Evolutionary conservation across 2,113 vertebrate species (phyloP), one percentile per base, ranked within the genome.

Genomic region (Prionailurus viverrinus): DNA sequence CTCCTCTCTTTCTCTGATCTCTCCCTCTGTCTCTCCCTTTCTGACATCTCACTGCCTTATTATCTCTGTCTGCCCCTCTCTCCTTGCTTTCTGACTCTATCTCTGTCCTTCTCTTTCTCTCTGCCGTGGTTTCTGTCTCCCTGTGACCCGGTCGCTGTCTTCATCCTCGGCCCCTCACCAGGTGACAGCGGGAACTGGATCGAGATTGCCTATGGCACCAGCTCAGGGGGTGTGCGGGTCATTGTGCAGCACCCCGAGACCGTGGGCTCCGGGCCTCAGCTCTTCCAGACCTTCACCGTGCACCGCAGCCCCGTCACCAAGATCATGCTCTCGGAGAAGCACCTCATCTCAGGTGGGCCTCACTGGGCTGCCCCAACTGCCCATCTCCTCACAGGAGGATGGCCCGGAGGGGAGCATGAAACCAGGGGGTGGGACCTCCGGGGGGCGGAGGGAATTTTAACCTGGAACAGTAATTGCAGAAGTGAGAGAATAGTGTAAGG

Each of bases 181-280:
- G 99, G 99, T 39, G 99, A 99, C 99, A 99, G 99, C 1, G 99
- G 99, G 19, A 99, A 99, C 99, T 99, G 99, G 99, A 99, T 99
- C 0, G 99, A 99, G 98, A 99, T 99, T 0, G 99, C 99, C 0
- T 99, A 99, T 0, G 99, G 99, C 65, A 99, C 99, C 84, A 99
- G 99, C 82, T 99, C 99, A 0, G 99, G 99, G 1, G 98, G 98
- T 0, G 99, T 99, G 0, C 98, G 99, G 0, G 99, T 99, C 97
- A 99, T 99, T 0, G 99, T 99, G 1, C 99, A 99, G 98, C 99
- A 99, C 76, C 99, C 99, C 0, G 99, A 99, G 98, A 99, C 99
- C 0, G 99, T 99, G n/a, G 99, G 99, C 0, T 99, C 99, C 0
- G 99, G 99, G 0, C 99, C 99, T 0, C 99, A 99, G 90, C 99